Evolutionary conservation across 2,888 invertebrate genomes (phyloP), one percentile per base, ranked within the genome.

Genomic region (Lagria hirta): DNA sequence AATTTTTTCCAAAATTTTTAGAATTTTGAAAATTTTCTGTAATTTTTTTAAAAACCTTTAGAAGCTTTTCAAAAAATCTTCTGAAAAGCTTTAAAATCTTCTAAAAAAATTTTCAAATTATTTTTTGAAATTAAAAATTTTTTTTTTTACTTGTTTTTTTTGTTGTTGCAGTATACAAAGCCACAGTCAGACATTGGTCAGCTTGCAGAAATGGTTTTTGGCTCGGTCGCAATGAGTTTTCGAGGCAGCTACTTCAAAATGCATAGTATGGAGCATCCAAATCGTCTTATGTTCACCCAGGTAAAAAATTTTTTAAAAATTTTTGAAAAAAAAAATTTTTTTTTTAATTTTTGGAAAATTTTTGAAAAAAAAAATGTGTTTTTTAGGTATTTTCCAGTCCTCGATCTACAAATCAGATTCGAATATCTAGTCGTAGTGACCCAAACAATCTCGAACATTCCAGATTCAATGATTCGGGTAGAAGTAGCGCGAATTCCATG

Each of bases 171-270:
- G 85, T 82, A 82, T 66, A 79, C 77, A 62, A 81, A 81, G 26
- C 80, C 84, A 43, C 71, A 67, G 34, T 73, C 80, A 52, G 92
- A 92, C 67, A 82, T 85, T 43, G 80, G 79, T 52, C 76, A 83
- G 51, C 76, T 93, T 65, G 88, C 90, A 56, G 94, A 94, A 77
- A 90, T 94, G 88, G 85, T 93, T 59, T 94, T 94, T 69, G 94
- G 94, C 4, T 85, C 91, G 1, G 86, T 90, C 33, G 89, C 91
- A 1, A 87, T 94, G 86, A 87, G 88, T 54, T 91, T 84, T 72
- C 82, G 84, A 63, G 91, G 89, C 37, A 83, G 88, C 20, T 85
- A 89, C n/a, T 78, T 91, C 51, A 94, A 94, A 77, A 88, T 89
- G 44, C 86, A 87, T 66, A 77, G 79, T 46, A 76, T 85, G 65